phyloP scores from a whole-genome alignment of 1,140 invertebrate species.

The Macrosteles quadrilineatus region DNA sequence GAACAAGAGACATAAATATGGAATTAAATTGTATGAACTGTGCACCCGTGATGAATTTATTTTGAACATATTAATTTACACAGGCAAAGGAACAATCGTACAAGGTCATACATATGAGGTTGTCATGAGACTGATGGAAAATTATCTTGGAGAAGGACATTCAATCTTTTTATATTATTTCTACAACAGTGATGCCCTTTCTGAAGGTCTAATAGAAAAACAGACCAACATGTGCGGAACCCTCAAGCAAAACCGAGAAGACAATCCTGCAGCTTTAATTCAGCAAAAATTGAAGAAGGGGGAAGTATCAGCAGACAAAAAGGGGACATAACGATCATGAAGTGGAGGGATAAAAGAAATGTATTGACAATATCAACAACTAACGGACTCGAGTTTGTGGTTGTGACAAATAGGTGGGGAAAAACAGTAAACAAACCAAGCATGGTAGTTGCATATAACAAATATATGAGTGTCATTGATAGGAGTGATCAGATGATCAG shows the following conservation, averaged over 20 bases:
- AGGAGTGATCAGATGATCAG: background rate
- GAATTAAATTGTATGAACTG: too few relatives aligned
- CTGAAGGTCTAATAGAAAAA: background rate
- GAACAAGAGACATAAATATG: too few relatives aligned
- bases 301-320: too few relatives aligned
- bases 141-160: too few relatives aligned
- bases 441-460: too few relatives aligned
- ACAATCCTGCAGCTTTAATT: background rate
- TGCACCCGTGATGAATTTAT: too few relatives aligned
- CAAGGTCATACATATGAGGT: background rate
- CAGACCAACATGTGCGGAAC: background rate
- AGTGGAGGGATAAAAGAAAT: too few relatives aligned
- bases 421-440: too few relatives aligned
- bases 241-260: background rate
- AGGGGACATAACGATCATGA: too few relatives aligned
- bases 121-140: background rate
- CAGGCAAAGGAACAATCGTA: background rate
- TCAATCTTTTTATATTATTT: too few relatives aligned
- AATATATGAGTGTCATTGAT: background rate
- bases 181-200: background rate
- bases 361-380: background rate
- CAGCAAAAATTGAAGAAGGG: background rate
- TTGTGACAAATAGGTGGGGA: background rate
- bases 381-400: background rate
- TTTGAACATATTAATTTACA: background rate